Evolutionary conservation across 2,797 vertebrate genomes (phyloP).

Genomic region (Sebastes matsubarae): DNA sequence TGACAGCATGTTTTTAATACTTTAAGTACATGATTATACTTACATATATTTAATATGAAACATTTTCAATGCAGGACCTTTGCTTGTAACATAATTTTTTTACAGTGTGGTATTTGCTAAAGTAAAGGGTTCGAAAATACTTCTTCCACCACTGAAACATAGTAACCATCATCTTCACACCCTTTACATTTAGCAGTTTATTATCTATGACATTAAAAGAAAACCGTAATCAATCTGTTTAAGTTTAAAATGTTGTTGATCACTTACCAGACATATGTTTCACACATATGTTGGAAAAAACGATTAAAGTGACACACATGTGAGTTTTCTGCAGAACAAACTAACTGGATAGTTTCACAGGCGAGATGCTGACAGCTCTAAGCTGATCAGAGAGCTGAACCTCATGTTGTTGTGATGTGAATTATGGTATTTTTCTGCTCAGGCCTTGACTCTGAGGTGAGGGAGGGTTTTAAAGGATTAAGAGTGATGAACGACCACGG

Average conservation of each 20-base stretch:
- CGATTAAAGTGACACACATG: accelerated
- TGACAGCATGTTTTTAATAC: accelerated
- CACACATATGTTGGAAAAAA: not conserved
- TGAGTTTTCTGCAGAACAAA: not conserved
- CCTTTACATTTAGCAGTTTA: not conserved
- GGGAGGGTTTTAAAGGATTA: constrained; percentile 17
- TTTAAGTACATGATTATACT: too few relatives aligned
- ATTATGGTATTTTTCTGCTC: constrained; percentile 13
- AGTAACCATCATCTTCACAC: not conserved
- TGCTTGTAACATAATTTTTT: not conserved
- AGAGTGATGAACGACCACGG: constrained; percentile 5
- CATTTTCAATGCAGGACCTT: accelerated
- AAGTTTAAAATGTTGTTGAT: not conserved
- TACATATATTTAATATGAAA: too few relatives aligned
- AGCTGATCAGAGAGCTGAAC: not conserved
- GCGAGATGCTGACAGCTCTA: constrained; percentile 16
- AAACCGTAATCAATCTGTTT: not conserved
- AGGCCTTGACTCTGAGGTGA: constrained; percentile 18
- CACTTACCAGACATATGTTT: not conserved
- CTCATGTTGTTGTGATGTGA: constrained; percentile 5
- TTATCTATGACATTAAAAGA: not conserved
- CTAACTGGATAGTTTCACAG: constrained; percentile 23
- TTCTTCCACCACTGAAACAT: not conserved
- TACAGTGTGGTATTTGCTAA: not conserved
- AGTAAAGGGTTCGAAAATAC: not conserved